A percentile compares a stretch with the other conserved stretches of the same genome.
Conservation (phyloP, 2,113 vertebrate species). For the Herpetotheres cachinnans region DNA sequence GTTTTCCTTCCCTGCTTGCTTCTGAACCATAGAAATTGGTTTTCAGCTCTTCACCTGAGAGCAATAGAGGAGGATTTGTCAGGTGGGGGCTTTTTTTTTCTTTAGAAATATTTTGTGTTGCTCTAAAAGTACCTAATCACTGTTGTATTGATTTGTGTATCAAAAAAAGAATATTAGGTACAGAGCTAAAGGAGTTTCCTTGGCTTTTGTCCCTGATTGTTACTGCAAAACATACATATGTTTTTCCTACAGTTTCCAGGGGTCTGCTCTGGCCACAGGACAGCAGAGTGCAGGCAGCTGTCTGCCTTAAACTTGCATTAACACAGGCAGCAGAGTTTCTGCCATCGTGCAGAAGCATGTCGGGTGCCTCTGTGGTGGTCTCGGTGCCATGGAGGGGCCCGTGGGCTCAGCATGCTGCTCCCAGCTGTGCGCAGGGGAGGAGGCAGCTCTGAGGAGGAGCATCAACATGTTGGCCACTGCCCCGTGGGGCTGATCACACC, state of each 20-base stretch:
- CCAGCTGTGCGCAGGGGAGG: rapidly evolving
- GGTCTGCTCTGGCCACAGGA: background rate
- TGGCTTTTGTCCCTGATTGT: background rate
- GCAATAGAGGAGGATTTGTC: background rate
- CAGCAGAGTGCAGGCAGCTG: background rate
- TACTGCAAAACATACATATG: background rate
- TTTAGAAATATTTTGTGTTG: background rate
- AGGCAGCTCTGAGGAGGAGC: background rate
- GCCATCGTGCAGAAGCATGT: background rate
- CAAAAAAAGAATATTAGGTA: background rate
- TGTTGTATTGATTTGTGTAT: background rate
- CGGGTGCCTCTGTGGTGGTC: background rate
- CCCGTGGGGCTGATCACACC: background rate
- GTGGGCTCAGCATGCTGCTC: background rate
- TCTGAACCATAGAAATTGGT: constrained; percentile 47
- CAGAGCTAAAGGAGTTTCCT: background rate
- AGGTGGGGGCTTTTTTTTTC: background rate
- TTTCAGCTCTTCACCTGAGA: background rate
- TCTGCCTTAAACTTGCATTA: background rate
- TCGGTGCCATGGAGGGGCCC: background rate
- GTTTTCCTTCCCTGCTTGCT: constrained; percentile 47
- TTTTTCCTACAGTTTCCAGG: background rate
- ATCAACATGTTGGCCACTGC: background rate
- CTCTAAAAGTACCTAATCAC: background rate
- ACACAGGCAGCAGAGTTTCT: background rate